These are phyloP conservation scores for Dromaius novaehollandiae DNA, from an alignment of 2,113 vertebrate species.

Conservation along the genomic window DNA sequence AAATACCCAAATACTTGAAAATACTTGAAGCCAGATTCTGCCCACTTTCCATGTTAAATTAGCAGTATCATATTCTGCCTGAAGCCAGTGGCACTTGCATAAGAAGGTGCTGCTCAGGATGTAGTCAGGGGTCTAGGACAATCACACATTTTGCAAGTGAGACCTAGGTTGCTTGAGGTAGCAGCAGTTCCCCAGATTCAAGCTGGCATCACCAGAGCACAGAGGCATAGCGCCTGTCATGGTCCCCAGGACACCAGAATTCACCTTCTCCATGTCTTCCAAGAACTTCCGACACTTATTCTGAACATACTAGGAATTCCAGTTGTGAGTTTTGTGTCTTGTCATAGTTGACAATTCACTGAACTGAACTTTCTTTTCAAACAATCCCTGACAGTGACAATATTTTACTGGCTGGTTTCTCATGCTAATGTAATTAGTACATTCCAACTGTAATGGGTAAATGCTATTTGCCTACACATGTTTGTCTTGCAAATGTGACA, in stretches of 20 bases:
- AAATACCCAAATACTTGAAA: neutral
- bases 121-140: neutral
- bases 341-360: neutral
- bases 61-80: neutral
- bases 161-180: neutral
- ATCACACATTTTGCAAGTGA: neutral
- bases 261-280: neutral
- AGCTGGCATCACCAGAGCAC: rapidly evolving
- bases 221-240: neutral
- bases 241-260: neutral
- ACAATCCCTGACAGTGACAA: neutral
- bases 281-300: neutral
- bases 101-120: neutral
- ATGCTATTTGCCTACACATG: neutral
- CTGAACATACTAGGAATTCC: neutral
- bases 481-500: neutral
- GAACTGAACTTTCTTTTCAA: neutral
- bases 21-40: neutral
- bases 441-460: neutral
- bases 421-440: rapidly evolving
- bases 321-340: neutral
- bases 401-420: neutral
- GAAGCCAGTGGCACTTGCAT: neutral
- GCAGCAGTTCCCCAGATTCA: neutral
- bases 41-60: neutral